Evolutionary conservation across 2,113 vertebrate species (phyloP).

Genomic region (Amblyopsis rosae): DNA sequence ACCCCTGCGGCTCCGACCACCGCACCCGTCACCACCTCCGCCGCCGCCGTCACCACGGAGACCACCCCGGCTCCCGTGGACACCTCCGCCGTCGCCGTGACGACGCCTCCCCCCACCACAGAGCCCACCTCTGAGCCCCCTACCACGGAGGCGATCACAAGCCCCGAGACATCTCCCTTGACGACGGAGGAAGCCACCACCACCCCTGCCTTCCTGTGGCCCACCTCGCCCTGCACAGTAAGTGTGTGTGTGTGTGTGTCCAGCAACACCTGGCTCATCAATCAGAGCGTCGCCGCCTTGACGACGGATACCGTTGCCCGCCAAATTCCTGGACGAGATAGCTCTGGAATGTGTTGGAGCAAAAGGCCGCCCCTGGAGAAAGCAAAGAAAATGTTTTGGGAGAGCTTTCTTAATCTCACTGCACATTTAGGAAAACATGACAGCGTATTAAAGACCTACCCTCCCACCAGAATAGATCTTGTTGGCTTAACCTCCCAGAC

Average conservation of each 20-base stretch:
- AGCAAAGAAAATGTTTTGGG: background rate
- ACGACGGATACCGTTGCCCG: background rate
- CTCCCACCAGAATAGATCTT: no score
- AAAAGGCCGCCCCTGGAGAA: background rate
- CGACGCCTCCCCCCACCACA: slow-evolving; percentile 54
- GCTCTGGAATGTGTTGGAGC: slow-evolving; percentile 13
- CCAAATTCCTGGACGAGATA: slow-evolving; percentile 18
- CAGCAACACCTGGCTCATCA: background rate
- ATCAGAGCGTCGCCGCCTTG: slow-evolving; percentile 1
- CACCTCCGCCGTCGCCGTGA: slow-evolving; percentile 23
- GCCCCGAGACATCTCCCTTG: slow-evolving; percentile 40
- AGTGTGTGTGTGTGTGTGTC: slow-evolving; percentile 31
- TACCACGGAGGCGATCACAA: slow-evolving; percentile 49
- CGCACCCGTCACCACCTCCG: slow-evolving; percentile 24
- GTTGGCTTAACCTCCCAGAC: no score
- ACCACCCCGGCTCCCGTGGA: slow-evolving; percentile 37
- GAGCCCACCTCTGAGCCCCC: slow-evolving; percentile 34
- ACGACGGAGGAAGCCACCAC: slow-evolving; percentile 58
- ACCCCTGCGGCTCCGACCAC: slow-evolving; percentile 12
- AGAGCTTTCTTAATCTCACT: background rate
- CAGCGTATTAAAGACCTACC: no score
- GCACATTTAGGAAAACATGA: background rate
- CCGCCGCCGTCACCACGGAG: slow-evolving; percentile 20
- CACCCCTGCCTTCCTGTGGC: slow-evolving; percentile 56
- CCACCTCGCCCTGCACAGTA: slow-evolving; percentile 77